Evolutionary conservation across 1,140 invertebrate genomes (phyloP).

Genomic region (Ceratosolen fusciceps): DNA sequence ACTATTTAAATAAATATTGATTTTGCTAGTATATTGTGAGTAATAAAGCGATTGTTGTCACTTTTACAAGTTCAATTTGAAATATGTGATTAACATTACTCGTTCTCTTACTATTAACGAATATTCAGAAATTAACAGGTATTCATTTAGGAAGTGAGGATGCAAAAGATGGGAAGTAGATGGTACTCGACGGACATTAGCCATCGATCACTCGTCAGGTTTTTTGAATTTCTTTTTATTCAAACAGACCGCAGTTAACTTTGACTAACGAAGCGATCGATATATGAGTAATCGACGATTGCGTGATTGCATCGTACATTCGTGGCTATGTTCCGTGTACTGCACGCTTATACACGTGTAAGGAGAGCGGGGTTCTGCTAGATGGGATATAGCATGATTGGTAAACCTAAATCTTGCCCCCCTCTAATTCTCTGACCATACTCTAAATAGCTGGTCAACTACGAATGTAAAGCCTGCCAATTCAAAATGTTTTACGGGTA

Average conservation of each 20-base stretch:
- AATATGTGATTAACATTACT: background rate
- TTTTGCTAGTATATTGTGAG: too few species aligned
- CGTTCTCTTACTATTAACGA: background rate
- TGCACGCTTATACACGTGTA: background rate
- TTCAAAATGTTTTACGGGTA: too few species aligned
- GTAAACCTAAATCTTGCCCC: background rate
- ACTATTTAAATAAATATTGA: too few species aligned
- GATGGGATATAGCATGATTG: background rate
- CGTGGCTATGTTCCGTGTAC: background rate
- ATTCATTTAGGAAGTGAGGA: background rate
- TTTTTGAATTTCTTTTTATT: background rate
- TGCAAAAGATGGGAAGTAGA: background rate
- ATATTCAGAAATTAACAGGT: background rate
- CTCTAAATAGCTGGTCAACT: too few species aligned
- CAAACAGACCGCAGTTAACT: background rate
- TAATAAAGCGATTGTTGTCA: too few species aligned
- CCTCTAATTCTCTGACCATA: too few species aligned
- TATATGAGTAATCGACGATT: slow-evolving; percentile 53
- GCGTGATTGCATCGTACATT: slow-evolving; percentile 41
- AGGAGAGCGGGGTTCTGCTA: background rate
- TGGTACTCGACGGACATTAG: background rate
- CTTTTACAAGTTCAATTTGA: background rate
- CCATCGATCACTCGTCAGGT: slow-evolving; percentile 29
- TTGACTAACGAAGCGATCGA: slow-evolving; percentile 58
- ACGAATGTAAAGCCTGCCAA: too few species aligned